Base-by-base conservation (phyloP, 2,888 invertebrate genomes). In the Melanargia galathea region DNA sequence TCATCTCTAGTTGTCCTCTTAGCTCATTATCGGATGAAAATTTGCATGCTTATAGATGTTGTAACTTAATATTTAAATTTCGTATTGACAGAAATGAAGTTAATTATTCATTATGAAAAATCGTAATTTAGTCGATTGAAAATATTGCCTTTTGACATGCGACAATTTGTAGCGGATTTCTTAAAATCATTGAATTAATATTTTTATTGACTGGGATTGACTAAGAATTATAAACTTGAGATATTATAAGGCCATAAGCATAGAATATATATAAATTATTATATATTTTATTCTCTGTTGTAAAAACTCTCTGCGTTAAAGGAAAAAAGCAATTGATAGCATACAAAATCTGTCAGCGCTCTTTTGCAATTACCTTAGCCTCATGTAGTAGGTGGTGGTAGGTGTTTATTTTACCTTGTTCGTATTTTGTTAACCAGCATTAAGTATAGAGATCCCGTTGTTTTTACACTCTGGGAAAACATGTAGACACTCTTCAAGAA, bases 1-100 rank as follows among this genome's bases (percentile, higher is more conserved):
- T 70, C 66, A 59, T 64, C 13, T 33, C 61, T 58, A 18, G 64
- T 46, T 55, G 56, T 60, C 52, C 59, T 56, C 64, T 61, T 61
- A 58, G 43, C 63, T 63, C 58, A 49, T 49, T 66, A 63, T 58
- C 35, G 54, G 20, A 22, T 26, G 38, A 48, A 51, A 51, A 58
- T 61, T 63, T 38, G 57, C 61, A 61, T 55, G 48, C n/a, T 16
- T 58, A 24, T 49, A 54, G 48, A 57, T 60, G 54, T 63, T 58
- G 22, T 52, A 20, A 52, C 48, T 35, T 45, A 38, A 16, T 30
- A 26, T 60, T 40, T 35, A 45, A 60, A 49, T 64, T 48, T 48
- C 18, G 10, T 58, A 45, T 20, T 45, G 26, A 57, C 45, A 30
- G 45, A 20, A 30, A 57, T 20, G 1, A 30, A 57, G 45, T 57